Evolutionary conservation across 2,797 vertebrate species (phyloP), one percentile per base, ranked within the genome.

Genomic region (Phalloptychus januarius): DNA sequence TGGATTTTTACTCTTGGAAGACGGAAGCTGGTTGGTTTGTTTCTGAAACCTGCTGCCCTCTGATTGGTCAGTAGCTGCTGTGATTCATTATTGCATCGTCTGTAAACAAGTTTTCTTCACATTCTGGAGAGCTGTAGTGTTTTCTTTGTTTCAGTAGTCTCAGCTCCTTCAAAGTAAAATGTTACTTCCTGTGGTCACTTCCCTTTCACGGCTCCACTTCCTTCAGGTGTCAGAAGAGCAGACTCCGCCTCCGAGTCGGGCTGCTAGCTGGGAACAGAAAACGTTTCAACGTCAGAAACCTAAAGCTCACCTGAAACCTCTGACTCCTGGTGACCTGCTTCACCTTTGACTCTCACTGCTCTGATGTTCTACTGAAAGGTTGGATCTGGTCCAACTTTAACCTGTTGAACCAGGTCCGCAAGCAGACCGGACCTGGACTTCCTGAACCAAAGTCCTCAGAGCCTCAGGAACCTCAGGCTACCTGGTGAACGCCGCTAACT

Each of bases 201-300:
- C 77, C 76, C 4, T 75, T 78, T 82, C 38, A 78, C 76, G 72
- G 79, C 89, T 90, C 88, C 92, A 83, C 86, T 58, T 63, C 54
- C 25, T 33, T 25, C 6, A 52, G 23, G 45, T 54, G 42, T 94
- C 91, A 95, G 93, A 95, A 93, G 54, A 94, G 93, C 76, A 95
- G 86, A 77, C 92, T 95, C 87, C 95, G 94, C 75, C 94, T 93
- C 81, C 94, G 92, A 46, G 85, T 82, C 23, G 93, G 93, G 84
- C 92, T 95, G 87, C 91, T 93, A 7, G 86, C 95, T 96, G 88
- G 6, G 2, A 65, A 77, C n/a, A 79, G 13, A 72, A 15, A 80
- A 33, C 10, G 7, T 1, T 12, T 71, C 15, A 18, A 13, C 0
- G 1, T 56, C 16, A 77, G 28, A 69, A 12, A 61, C 6, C 1